A percentile compares a stretch with the other conserved stretches of the same genome.
phyloP scores from a whole-genome alignment of 2,888 invertebrate genomes.

The Exephanes ischioxanthus region DNA sequence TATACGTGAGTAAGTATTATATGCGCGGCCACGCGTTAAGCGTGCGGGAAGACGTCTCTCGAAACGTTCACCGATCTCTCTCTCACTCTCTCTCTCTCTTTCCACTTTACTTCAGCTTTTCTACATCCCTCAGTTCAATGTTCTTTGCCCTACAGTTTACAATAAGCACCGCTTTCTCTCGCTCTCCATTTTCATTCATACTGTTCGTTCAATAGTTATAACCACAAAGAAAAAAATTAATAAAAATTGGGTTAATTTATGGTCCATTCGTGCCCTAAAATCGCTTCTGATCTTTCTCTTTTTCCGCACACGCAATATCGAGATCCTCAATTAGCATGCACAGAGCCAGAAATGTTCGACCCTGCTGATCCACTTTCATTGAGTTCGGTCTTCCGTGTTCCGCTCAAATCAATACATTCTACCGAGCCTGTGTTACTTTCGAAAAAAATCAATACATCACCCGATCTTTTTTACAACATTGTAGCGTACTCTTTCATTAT shows the following conservation, averaged over 20 bases:
- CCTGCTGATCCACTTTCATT: conserved; percentile 22
- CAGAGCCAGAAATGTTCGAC: conserved; percentile 7
- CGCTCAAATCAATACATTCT: not conserved
- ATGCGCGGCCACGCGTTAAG: conserved; percentile 2
- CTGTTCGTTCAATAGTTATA: conserved; percentile 1
- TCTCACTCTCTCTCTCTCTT: conserved; percentile 13
- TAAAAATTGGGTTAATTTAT: conserved; percentile 18
- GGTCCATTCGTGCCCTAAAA: not conserved
- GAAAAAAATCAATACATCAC: conserved; percentile 38
- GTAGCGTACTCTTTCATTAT: not conserved
- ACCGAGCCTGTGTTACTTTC: conserved; percentile 30
- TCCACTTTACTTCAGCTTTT: conserved; percentile 12
- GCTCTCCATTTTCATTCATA: not conserved
- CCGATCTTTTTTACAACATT: conserved; percentile 16
- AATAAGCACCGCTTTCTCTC: too few species aligned
- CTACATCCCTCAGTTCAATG: not conserved
- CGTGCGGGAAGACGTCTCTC: conserved; percentile 1
- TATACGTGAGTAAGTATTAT: conserved; percentile 10
- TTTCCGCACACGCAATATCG: conserved; percentile 22
- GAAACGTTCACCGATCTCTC: conserved; percentile 8
- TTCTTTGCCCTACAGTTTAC: not conserved
- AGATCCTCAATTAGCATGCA: conserved; percentile 41
- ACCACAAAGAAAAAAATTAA: not conserved
- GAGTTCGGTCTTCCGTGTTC: not conserved
- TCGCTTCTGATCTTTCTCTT: conserved; percentile 20